Base-by-base conservation (phyloP, 1,140 invertebrate genomes). In the Solenopsis fugax region DNA sequence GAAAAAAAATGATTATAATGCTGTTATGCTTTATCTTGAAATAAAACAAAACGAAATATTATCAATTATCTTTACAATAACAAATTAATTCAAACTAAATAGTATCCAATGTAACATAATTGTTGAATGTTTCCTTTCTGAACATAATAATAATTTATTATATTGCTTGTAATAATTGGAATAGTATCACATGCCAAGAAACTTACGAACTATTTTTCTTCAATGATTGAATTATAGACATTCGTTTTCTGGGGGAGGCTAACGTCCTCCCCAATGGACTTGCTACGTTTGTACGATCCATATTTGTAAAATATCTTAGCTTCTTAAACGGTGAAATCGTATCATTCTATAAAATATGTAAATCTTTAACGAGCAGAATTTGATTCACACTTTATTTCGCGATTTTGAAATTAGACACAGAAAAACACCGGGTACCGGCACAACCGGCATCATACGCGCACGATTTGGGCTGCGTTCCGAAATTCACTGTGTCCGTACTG, bases 191-290 rank as follows among this genome's bases (percentile, higher is more conserved):
- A 18, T 34, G 12, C 0, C 4, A 56, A 67, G 1, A 45, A 37
- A 94, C 94, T 93, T 92, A 95, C 94, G 94, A 94, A 62, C 77
- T 93, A 62, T 91, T 94, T 76, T 94, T 93, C 80, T 94, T 95
- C 60, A 95, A 91, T 0, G 94, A 94, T 58, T 95, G 94, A 16
- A 92, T 93, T 64, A 95, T 93, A 18, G 94, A 95, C 82, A 95
- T 88, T 81, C 94, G 90, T 82, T 95, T 94, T 24, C 93, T 92
- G 56, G 95, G 94, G 45, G 92, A 92, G 1, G 85, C 86, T 58
- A 92, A 65, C 13, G 60, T 90, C 18, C 81, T 91, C 9, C 87
- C 87, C 5, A 93, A 62, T 16, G 90, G 89, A 78, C 45, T 90
- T 48, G 89, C 90, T 62, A 91, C 62, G 78, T 60, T 88, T 3